A percentile compares a stretch with the other conserved stretches of the same genome.
phyloP scores from a whole-genome alignment of 2,113 vertebrate species.

The Sminthopsis crassicaudata region DNA sequence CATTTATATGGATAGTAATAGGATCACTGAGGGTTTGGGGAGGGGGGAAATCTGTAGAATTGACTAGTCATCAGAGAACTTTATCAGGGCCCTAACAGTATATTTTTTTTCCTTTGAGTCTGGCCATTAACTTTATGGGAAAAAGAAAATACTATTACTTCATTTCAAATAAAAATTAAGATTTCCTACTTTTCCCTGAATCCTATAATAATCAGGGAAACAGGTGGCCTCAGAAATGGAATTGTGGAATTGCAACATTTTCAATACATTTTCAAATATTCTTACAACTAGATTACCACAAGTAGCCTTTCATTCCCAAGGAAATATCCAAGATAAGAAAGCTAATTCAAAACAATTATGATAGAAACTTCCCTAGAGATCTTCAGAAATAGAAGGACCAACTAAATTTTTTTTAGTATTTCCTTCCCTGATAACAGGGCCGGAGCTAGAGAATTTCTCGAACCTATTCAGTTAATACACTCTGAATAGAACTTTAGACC shows the following conservation, averaged over 20 bases:
- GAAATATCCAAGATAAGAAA: constrained; percentile 32
- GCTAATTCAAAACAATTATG: constrained; percentile 1
- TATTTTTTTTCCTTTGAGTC: not conserved
- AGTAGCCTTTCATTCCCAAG: constrained; percentile 4
- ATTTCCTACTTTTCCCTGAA: constrained; percentile 28
- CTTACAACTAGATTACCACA: constrained; percentile 32
- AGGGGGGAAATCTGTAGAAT: constrained; percentile 6
- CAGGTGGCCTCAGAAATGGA: constrained; percentile 1
- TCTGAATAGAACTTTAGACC: not conserved
- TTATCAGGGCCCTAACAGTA: constrained; percentile 52
- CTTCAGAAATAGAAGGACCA: constrained; percentile 11
- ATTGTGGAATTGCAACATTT: constrained; percentile 28
- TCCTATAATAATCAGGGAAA: constrained; percentile 25
- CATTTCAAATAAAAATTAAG: constrained; percentile 51
- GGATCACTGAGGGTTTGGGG: not conserved
- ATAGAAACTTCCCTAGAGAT: not conserved
- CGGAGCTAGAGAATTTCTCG: not conserved
- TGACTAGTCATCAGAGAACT: constrained; percentile 28
- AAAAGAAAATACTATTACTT: constrained; percentile 50
- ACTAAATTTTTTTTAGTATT: constrained; percentile 5
- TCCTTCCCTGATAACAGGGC: constrained; percentile 14
- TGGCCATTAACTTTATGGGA: constrained; percentile 6
- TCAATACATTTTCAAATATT: constrained; percentile 32
- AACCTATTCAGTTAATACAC: not conserved
- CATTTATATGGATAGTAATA: constrained; percentile 24